Percentiles rank a stretch among this genome's conserved stretches.
Evolutionary conservation across 2,888 invertebrate species (phyloP).

Genomic region (Conistra vaccinii): DNA sequence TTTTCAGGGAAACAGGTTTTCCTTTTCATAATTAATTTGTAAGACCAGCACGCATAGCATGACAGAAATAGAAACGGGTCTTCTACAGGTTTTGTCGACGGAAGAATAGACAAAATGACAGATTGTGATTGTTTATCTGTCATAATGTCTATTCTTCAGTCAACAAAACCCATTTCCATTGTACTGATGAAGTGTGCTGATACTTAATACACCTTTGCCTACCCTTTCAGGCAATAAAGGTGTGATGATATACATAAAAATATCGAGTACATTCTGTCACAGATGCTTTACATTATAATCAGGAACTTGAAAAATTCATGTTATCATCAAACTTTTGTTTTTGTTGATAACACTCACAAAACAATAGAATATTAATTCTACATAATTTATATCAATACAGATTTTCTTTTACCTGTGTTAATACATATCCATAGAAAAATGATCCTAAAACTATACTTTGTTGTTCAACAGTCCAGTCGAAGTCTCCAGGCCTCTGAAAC

Average conservation of each 20-base stretch:
- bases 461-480: slow-evolving; percentile 94
- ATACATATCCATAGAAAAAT: slow-evolving; percentile 96
- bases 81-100: too few species aligned
- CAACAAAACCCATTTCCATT: too few species aligned
- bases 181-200: too few species aligned
- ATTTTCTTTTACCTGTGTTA: slow-evolving; percentile 92
- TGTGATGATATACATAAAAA: neutral
- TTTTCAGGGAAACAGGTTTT: neutral
- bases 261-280: neutral
- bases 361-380: slow-evolving; percentile 12
- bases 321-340: slow-evolving; percentile 13
- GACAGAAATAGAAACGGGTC: too few species aligned
- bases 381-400: neutral
- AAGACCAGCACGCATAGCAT: too few species aligned
- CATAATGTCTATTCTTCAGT: too few species aligned
- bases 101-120: too few species aligned
- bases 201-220: neutral
- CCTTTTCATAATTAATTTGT: neutral
- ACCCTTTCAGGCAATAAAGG: neutral
- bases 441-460: slow-evolving; percentile 95
- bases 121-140: too few species aligned
- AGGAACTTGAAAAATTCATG: slow-evolving; percentile 4
- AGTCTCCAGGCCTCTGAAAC: slow-evolving; percentile 92
- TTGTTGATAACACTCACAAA: slow-evolving; percentile 5
- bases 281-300: slow-evolving; percentile 7